A percentile compares a stretch with the other conserved stretches of the same genome.
phyloP scores from a whole-genome alignment of 53 echinoderm and acorn worm genomes.

The Hippasteria phrygiana region DNA sequence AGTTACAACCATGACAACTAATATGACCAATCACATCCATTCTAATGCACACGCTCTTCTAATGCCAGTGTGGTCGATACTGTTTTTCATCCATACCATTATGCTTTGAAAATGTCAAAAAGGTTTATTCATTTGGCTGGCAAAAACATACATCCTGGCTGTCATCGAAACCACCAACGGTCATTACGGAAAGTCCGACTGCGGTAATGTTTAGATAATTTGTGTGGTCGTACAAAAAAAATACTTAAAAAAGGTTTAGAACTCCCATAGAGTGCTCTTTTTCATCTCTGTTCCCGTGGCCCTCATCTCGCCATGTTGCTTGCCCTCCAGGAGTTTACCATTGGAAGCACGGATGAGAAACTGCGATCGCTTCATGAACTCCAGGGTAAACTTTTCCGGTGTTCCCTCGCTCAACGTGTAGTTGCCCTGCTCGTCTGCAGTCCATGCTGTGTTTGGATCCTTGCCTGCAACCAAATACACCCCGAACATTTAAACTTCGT shows the following conservation, averaged over 20 bases:
- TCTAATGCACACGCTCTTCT: too few relatives aligned
- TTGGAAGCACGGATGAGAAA: constrained; percentile 77
- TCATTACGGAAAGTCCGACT: too few relatives aligned
- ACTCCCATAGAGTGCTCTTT: constrained; percentile 69
- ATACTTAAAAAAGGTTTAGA: constrained; percentile 8
- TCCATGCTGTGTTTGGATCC: constrained; percentile 55
- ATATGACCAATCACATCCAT: too few relatives aligned
- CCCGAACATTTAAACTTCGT: background rate
- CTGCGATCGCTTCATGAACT: constrained; percentile 69
- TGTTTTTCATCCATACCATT: too few relatives aligned
- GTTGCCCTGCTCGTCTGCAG: constrained; percentile 48
- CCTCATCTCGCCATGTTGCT: constrained; percentile 76
- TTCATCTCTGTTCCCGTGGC: constrained; percentile 59
- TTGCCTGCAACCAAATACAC: constrained; percentile 39
- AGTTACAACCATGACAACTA: too few relatives aligned
- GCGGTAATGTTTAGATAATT: background rate
- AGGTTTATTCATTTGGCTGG: too few relatives aligned
- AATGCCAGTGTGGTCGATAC: too few relatives aligned
- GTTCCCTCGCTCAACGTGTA: constrained; percentile 50
- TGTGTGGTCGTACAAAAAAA: constrained; percentile 39
- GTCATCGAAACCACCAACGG: too few relatives aligned
- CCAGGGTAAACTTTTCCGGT: constrained; percentile 72
- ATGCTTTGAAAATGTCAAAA: too few relatives aligned
- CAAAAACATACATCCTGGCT: background rate
- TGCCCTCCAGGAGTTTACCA: constrained; percentile 74